Evolutionary conservation across 2,888 invertebrate species (phyloP).

Genomic region (Ormyrus thymus): DNA sequence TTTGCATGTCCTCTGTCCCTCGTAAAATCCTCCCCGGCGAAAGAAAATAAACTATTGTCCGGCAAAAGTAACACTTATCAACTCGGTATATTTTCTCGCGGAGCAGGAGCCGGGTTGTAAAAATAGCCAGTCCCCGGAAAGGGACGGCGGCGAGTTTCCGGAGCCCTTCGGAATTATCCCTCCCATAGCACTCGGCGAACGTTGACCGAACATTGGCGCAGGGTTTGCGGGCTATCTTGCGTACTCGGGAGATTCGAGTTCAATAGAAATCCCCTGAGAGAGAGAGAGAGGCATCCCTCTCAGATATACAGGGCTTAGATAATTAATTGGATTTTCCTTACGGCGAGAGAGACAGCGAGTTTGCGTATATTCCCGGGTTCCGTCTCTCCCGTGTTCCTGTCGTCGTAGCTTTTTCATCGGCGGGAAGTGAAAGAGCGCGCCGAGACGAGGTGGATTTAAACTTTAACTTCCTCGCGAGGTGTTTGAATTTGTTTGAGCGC

Average conservation of each 20-base stretch:
- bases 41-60: no score
- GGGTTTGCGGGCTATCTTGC: no score
- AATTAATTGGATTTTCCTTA: conserved; percentile 43
- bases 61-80: no score
- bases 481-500: conserved; percentile 12
- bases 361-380: not conserved
- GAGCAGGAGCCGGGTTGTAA: no score
- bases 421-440: not conserved
- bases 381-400: not conserved
- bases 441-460: conserved; percentile 12
- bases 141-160: no score
- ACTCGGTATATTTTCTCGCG: no score
- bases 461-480: not conserved
- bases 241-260: not conserved
- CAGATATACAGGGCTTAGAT: not conserved
- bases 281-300: not conserved
- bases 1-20: no score
- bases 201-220: no score
- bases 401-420: conserved; percentile 16
- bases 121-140: no score
- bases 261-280: conserved; percentile 23
- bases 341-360: not conserved
- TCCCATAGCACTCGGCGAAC: no score
- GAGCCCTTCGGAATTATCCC: no score
- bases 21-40: no score